Conservation (phyloP, 2,888 invertebrate species). For the Lycocerus yunnanus region DNA sequence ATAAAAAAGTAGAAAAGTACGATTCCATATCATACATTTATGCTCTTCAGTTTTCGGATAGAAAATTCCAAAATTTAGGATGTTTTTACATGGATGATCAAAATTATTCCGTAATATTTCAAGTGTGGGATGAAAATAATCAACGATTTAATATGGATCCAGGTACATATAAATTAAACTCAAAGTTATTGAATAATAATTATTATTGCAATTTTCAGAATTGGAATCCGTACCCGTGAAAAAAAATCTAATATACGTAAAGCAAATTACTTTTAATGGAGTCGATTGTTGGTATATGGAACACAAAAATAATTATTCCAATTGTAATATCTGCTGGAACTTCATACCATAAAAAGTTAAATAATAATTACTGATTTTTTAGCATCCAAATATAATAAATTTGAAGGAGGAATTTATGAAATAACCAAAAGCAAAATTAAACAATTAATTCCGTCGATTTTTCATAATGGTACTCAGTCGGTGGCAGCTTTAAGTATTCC, state of each 20-base stretch:
- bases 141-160: background rate
- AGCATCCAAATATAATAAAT: background rate
- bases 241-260: slow-evolving; percentile 3
- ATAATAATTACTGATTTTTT: background rate
- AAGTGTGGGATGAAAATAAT: slow-evolving; percentile 23
- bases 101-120: slow-evolving; percentile 19
- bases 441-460: slow-evolving; percentile 25
- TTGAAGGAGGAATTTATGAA: slow-evolving; percentile 23
- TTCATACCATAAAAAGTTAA: background rate
- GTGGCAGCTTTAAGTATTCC: slow-evolving; percentile 39
- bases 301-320: slow-evolving; percentile 6
- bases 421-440: slow-evolving; percentile 5
- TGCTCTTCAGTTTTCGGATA: slow-evolving; percentile 5
- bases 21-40: background rate
- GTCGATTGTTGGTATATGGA: slow-evolving; percentile 33
- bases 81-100: slow-evolving; percentile 2
- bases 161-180: background rate
- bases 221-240: background rate
- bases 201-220: background rate
- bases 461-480: slow-evolving; percentile 38
- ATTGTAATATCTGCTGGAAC: background rate
- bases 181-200: too few species aligned
- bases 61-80: slow-evolving; percentile 8
- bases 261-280: slow-evolving; percentile 28
- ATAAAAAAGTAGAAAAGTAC: slow-evolving; percentile 38